A percentile compares a stretch with the other conserved stretches of the same genome.
These are phyloP conservation scores for Synanthedon andrenaeformis DNA, from an alignment of 2,888 invertebrate genomes.

Conservation along the genomic window DNA sequence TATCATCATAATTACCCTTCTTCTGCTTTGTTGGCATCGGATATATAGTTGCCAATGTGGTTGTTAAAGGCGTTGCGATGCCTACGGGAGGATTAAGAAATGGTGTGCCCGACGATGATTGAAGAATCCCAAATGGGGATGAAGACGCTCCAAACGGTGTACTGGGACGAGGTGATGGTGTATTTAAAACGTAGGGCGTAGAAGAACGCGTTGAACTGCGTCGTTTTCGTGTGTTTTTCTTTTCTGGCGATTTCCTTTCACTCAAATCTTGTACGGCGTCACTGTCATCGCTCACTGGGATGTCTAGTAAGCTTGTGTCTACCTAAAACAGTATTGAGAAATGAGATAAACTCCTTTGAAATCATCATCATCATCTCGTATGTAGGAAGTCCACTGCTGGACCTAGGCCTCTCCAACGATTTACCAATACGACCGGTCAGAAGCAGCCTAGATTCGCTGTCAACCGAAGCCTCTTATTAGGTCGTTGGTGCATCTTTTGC, in stretches of 20 bases:
- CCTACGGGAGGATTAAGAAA: slow-evolving; percentile 63
- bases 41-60: slow-evolving; percentile 58
- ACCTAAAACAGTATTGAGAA: slow-evolving; percentile 29
- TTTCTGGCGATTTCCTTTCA: slow-evolving; percentile 60
- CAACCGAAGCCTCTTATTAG: too few relatives aligned
- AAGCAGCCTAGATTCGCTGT: too few relatives aligned
- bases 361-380: too few relatives aligned
- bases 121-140: slow-evolving; percentile 50
- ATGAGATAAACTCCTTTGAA: background rate
- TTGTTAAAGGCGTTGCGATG: slow-evolving; percentile 58
- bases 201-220: slow-evolving; percentile 59
- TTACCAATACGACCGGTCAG: too few relatives aligned
- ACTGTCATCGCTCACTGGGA: slow-evolving; percentile 61
- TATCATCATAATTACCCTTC: slow-evolving; percentile 39
- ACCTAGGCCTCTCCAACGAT: too few relatives aligned
- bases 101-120: slow-evolving; percentile 44
- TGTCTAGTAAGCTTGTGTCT: slow-evolving; percentile 58
- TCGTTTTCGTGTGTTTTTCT: slow-evolving; percentile 58
- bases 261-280: slow-evolving; percentile 60
- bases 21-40: slow-evolving; percentile 57
- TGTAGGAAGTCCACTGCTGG: too few relatives aligned
- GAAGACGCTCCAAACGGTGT: slow-evolving; percentile 50
- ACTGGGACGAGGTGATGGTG: slow-evolving; percentile 57
- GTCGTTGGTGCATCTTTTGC: too few relatives aligned
- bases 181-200: slow-evolving; percentile 59